Conservation (phyloP, 2,113 vertebrate species). For the Thryonomys swinderianus region DNA sequence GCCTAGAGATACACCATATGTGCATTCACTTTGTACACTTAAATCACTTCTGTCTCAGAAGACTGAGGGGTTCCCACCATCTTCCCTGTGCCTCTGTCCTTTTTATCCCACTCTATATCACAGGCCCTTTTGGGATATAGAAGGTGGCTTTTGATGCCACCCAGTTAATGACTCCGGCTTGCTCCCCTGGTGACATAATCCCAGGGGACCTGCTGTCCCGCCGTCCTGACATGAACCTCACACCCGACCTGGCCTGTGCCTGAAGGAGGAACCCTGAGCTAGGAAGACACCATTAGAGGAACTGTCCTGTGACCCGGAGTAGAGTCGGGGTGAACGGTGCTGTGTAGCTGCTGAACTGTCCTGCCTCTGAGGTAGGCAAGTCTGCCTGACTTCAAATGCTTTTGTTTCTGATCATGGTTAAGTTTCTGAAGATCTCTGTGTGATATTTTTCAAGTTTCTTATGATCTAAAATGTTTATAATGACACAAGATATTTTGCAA, state of each 20-base stretch:
- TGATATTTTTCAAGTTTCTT: neutral
- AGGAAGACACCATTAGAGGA: neutral
- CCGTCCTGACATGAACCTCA: neutral
- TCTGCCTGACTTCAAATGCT: neutral
- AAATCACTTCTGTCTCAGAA: neutral
- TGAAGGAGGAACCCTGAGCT: neutral
- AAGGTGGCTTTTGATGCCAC: neutral
- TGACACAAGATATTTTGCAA: neutral
- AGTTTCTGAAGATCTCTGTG: neutral
- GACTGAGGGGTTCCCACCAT: too few species aligned
- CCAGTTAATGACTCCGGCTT: neutral
- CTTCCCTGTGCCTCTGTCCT: neutral
- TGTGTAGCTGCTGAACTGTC: neutral
- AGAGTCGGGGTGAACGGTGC: neutral
- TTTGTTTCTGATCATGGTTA: constrained; percentile 16
- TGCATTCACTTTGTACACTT: neutral
- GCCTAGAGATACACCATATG: too few species aligned
- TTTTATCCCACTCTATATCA: neutral
- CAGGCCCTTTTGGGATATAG: neutral
- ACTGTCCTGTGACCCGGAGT: neutral
- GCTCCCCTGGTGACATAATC: neutral
- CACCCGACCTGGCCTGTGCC: neutral
- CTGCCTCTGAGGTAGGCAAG: neutral
- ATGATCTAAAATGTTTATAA: neutral
- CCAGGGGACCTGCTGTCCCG: neutral